Evolutionary conservation across 2,797 vertebrate species (phyloP), one percentile per base, ranked within the genome.

Genomic region (Okamejei kenojei): DNA sequence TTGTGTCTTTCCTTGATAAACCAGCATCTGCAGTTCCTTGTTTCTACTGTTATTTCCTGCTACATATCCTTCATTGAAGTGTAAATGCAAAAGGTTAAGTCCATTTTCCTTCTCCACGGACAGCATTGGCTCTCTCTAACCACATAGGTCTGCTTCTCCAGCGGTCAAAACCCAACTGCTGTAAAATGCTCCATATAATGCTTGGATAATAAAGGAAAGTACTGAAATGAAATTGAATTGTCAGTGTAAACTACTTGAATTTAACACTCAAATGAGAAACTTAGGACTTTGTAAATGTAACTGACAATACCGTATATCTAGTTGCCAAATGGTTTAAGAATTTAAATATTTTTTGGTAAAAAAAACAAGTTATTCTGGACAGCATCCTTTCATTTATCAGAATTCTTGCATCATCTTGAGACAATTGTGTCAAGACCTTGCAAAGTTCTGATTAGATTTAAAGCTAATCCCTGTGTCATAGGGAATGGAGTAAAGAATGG

Each of bases 171-270:
- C 21, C 26, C 90, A 91, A 26, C 21, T 91, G 88, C 21, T 73
- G 65, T 91, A 91, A 91, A 76, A 92, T 73, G 35, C 23, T 76
- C 38, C 6, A 76, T 92, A 54, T 92, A 92, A 92, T 54, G 35
- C 38, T 76, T 92, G 90, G 71, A 71, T 76, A 71, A 92, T 76
- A n/a, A 76, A 68, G 38, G 38, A 92, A 54, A 76, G 23, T 19
- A 92, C 38, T 74, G 32, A 91, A 38, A 80, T 80, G 35, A 74
- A 92, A 92, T 74, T 92, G 38, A 92, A 92, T 45, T 45, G 35
- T 23, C 65, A 90, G 88, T 73, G 65, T 26, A 15, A 32, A 26
- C 32, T 68, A 90, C 21, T 71, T 73, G 63, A 90, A 90, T 7
- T 65, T 90, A 38, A 71, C 65, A 32, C 38, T 92, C 73, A 76